These are phyloP conservation scores for Rhinichthys klamathensis DNA, from an alignment of 2,113 vertebrate species.

Conservation along the genomic window DNA sequence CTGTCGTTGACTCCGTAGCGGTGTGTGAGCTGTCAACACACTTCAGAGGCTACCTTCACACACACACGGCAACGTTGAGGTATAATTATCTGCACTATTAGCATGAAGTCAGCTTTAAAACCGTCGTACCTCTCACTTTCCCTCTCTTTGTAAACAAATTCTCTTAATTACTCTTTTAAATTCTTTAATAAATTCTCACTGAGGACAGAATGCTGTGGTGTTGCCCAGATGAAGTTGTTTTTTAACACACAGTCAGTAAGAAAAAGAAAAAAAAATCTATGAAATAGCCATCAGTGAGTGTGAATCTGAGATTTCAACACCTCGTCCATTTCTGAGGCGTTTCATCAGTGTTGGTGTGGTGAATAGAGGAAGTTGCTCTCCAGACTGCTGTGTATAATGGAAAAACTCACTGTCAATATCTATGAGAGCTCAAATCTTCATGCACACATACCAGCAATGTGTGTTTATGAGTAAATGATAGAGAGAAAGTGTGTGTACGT, in stretches of 20 bases:
- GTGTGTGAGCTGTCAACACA: slow-evolving; percentile 74
- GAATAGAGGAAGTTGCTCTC: slow-evolving; percentile 10
- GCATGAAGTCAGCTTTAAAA: slow-evolving; percentile 46
- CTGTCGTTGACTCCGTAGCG: slow-evolving; percentile 61
- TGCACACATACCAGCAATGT: not conserved
- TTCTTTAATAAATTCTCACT: slow-evolving; percentile 46
- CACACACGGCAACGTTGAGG: slow-evolving; percentile 18
- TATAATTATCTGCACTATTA: slow-evolving; percentile 61
- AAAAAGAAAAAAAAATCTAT: slow-evolving; percentile 36
- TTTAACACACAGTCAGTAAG: not conserved
- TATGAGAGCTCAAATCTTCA: slow-evolving; percentile 45
- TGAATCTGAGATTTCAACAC: slow-evolving; percentile 52
- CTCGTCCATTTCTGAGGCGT: slow-evolving; percentile 52
- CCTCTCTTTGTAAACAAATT: slow-evolving; percentile 42
- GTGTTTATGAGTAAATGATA: slow-evolving; percentile 10
- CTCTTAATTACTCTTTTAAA: slow-evolving; percentile 45
- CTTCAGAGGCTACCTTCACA: slow-evolving; percentile 40
- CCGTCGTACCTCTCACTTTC: slow-evolving; percentile 10
- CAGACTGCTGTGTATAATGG: slow-evolving; percentile 29
- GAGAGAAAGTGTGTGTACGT: not conserved
- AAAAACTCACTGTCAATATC: slow-evolving; percentile 27
- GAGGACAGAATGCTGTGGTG: slow-evolving; percentile 33
- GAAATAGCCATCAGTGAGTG: slow-evolving; percentile 56
- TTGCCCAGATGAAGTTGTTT: slow-evolving; percentile 23
- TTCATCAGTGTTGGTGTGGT: slow-evolving; percentile 50